Evolutionary conservation across 1,140 invertebrate species (phyloP), one percentile per base, ranked within the genome.

Genomic region (Papilio polyxenes): DNA sequence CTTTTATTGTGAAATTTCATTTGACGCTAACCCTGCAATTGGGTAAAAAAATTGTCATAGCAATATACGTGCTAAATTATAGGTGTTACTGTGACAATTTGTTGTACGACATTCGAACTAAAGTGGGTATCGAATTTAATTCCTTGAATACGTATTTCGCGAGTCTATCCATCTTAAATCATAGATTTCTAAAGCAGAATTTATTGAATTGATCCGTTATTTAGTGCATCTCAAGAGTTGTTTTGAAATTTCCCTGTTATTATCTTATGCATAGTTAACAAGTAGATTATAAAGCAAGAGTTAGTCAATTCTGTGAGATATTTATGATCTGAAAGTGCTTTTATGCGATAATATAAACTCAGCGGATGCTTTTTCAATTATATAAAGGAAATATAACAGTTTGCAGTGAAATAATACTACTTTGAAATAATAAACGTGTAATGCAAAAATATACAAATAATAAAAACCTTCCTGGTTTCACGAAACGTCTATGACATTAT

Each of bases 351-450:
- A 65, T 79, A 75, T 83, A 75, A 83, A 83, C 59, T 53, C 77
- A 82, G 79, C 86, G 85, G 86, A 87, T 86, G 83, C 82, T 65
- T 84, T 86, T 87, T 87, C 86, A 85, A 87, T 86, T 86, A 87
- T 80, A 83, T 81, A 85, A 81, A 85, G 85, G 85, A 86, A 83
- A 82, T 78, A 80, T 79, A 79, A 40, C 53, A 11, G 76, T 79
- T n/a, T 20, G 15, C 37, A 10, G 49, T 59, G 3, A 79, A 72
- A 72, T 72, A 40, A 72, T 13, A 15, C 10, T 72, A 10, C 31
- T 10, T 31, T 10, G 31, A 76, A 3, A 56, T 31, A 72, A 72
- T 49, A 6, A 76, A 31, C 11, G 5, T 3, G 20, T 37, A 37
- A 37, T 40, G 31, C 62, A 65, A 31, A 72, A 7, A 59, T 17